Conservation (phyloP, 2,888 invertebrate species). For the Amphipoea lucens region DNA sequence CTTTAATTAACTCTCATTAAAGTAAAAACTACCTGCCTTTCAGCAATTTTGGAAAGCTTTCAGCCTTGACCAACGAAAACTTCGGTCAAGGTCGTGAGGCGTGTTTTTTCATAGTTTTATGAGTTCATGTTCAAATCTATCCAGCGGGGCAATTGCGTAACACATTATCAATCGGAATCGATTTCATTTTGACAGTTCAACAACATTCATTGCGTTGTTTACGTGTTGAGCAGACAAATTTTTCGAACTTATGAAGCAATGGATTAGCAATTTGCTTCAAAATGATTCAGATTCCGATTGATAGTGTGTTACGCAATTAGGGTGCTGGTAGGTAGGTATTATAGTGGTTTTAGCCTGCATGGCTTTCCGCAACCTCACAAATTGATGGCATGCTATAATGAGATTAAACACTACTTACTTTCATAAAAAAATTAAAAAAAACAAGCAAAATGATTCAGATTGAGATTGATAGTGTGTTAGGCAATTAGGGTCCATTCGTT, state of each 20-base stretch:
- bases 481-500: no score
- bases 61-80: constrained; percentile 44
- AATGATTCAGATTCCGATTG: no score
- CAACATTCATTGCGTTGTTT: no score
- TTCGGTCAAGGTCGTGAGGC: constrained; percentile 35
- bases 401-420: neutral
- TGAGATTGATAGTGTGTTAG: no score
- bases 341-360: neutral
- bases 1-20: constrained; percentile 2
- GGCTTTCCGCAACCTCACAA: neutral
- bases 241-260: no score
- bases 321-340: neutral
- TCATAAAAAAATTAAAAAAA: neutral
- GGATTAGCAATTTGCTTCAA: no score
- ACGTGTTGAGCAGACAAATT: no score
- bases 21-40: constrained; percentile 7
- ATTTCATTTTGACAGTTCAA: no score
- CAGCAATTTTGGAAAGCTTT: constrained; percentile 35
- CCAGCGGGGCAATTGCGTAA: no score
- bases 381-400: neutral
- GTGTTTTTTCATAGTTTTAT: constrained; percentile 29
- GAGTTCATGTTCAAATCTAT: constrained; percentile 16
- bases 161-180: no score
- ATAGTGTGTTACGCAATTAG: no score
- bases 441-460: neutral